Base-by-base conservation (phyloP, 2,888 invertebrate species). In the Callyntrura guangdongensis region DNA sequence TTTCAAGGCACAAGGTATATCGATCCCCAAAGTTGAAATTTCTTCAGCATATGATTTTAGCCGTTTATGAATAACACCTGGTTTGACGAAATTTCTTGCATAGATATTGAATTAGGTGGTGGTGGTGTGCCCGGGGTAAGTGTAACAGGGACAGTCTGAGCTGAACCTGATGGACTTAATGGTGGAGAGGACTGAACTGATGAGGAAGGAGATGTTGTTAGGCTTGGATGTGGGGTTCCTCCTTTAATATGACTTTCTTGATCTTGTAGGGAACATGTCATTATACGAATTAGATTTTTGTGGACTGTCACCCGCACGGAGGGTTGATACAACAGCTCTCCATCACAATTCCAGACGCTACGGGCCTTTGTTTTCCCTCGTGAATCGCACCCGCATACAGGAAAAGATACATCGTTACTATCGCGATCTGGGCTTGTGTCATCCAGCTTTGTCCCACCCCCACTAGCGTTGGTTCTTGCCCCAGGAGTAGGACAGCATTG, bases 281-380 rank as follows among this genome's bases (percentile, higher is more conserved):
- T 92, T 20, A 94, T 93, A n/a, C 91, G 90, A 59, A 94, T 91
- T 8, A 94, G 79, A 72, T 93, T 92, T 84, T 77, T 91, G 67
- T 94, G 94, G 25, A 93, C 93, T 8, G 93, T 93, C 0, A 94
- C 94, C 0, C 93, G 89, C n/a, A 94, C 93, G 12, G 92, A 93
- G 9, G 94, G 93, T 17, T 93, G 94, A 25, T 90, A 87, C 47
- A 91, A 92, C 53, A 97, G 95, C 95, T 98, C 97, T 17, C 97
- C 97, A 95, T 98, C 97, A 95, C 97, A 97, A 94, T 97, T 97
- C 97, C 97, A 98, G 59, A 96, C 96, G 94, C 97, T 97, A 61
- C 93, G 93, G 4, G 27, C 82, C 81, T 93, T 93, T 22, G 92
- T 85, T 91, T 94, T 90, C 84, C 93, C 81, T 49, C 92, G 69